Conservation (phyloP, 2,888 invertebrate genomes). For the Coelogynopora nodosa region DNA sequence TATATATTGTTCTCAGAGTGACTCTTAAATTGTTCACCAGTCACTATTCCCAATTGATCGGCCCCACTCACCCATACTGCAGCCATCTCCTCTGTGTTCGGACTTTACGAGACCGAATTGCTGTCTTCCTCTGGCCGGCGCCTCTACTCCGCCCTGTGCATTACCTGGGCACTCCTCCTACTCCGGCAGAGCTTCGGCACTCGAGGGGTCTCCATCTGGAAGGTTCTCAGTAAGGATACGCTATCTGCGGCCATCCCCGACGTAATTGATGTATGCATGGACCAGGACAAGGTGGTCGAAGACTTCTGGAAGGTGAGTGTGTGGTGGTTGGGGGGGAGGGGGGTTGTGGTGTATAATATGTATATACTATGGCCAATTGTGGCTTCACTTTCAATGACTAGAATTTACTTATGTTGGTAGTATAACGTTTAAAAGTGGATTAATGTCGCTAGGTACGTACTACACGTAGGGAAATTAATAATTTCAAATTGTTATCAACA, state of each 20-base stretch:
- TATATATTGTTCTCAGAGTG: too few relatives aligned
- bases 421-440: too few relatives aligned
- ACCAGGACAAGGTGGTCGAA: background rate
- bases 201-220: constrained; percentile 51
- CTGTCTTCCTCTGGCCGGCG: constrained; percentile 48
- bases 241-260: background rate
- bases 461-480: too few relatives aligned
- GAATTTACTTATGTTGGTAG: too few relatives aligned
- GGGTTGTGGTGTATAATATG: too few relatives aligned
- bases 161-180: constrained; percentile 54
- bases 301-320: background rate
- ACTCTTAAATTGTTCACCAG: too few relatives aligned
- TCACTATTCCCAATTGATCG: too few relatives aligned
- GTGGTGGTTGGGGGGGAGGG: too few relatives aligned
- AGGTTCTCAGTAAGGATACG: background rate
- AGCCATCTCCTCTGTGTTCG: constrained; percentile 55
- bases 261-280: background rate
- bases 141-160: constrained; percentile 51
- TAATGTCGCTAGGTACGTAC: too few relatives aligned
- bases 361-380: too few relatives aligned
- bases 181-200: constrained; percentile 57
- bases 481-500: too few relatives aligned
- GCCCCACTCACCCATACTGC: constrained; percentile 46
- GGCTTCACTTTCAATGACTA: too few relatives aligned
- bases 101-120: constrained; percentile 50